Evolutionary conservation across 2,888 invertebrate genomes (phyloP), one percentile per base, ranked within the genome.

Genomic region (Eucera pruinosa): DNA sequence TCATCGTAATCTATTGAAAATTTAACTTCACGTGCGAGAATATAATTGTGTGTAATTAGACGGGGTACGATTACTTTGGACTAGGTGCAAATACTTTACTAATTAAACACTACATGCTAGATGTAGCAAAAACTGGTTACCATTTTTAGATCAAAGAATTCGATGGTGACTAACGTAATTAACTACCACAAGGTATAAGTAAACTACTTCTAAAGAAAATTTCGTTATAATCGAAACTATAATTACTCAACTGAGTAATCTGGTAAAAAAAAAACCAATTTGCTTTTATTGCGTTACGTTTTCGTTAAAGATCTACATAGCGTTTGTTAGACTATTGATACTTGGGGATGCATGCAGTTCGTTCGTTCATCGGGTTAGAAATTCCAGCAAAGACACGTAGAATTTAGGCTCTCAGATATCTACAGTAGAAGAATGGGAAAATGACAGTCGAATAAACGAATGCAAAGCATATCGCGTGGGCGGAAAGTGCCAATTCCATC

Each of bases 31-130:
- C 70, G 82, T 80, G 80, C 77, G 66, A 69, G 43, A 70, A 67
- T 77, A 50, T 47, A 60, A 68, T 45, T 64, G 45, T 45, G 54
- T 60, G 69, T 50, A 58, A 60, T 69, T 41, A 47, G 2, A 33
- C n/a, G 47, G 23, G 39, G 54, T 2, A n/a, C 25, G 13, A 27
- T 45, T 43, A 30, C 13, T 69, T 58, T 68, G 68, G 43, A 65
- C 84, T 86, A 83, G 76, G 71, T 64, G 18, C 45, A 47, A 66
- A 27, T 58, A 36, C 36, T 2, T 18, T 2, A 20, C 62, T 39
- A 83, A 77, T 61, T 80, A 74, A 78, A 84, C 83, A 81, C 54
- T 76, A 86, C 90, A 89, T 89, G 90, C 89, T 82, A 55, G 78
- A 83, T 82, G 81, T 82, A 69, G 72, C 86, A 83, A 65, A 73